Evolutionary conservation across 92 coral and sea anemone genomes (phyloP).

Genomic region (Bergia sp.): DNA sequence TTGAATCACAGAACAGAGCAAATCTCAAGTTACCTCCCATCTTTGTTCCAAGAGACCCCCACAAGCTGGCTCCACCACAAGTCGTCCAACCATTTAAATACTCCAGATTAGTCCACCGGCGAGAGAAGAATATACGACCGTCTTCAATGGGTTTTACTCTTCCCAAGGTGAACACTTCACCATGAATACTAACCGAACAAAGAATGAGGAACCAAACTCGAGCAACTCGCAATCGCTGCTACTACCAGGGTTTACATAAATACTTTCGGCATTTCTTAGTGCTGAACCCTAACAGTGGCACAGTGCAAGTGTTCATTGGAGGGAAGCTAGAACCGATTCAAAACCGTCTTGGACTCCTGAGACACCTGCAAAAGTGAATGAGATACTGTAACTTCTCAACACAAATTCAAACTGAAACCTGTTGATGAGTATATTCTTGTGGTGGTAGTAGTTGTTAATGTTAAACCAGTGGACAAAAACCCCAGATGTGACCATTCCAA

Average conservation of each 20-base stretch:
- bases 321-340: too few relatives aligned
- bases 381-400: too few relatives aligned
- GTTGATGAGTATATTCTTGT: too few relatives aligned
- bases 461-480: too few relatives aligned
- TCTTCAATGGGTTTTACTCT: background rate
- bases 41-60: constrained; percentile 22
- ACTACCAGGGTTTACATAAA: background rate
- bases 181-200: background rate
- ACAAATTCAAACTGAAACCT: too few relatives aligned
- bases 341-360: too few relatives aligned
- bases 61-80: constrained; percentile 48
- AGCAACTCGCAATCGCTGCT: background rate
- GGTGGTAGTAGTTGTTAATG: too few relatives aligned
- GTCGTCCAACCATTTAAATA: constrained; percentile 42
- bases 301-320: too few relatives aligned
- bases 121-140: background rate
- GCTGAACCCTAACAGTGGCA: too few relatives aligned
- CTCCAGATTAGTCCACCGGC: constrained; percentile 24
- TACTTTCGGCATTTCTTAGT: too few relatives aligned
- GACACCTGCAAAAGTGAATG: too few relatives aligned
- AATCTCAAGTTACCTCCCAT: background rate
- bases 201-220: background rate
- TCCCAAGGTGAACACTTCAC: background rate
- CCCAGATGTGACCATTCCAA: too few relatives aligned
- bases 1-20: background rate